Evolutionary conservation across 2,113 vertebrate species (phyloP), one percentile per base, ranked within the genome.

Genomic region (Cyprinodon tularosa): DNA sequence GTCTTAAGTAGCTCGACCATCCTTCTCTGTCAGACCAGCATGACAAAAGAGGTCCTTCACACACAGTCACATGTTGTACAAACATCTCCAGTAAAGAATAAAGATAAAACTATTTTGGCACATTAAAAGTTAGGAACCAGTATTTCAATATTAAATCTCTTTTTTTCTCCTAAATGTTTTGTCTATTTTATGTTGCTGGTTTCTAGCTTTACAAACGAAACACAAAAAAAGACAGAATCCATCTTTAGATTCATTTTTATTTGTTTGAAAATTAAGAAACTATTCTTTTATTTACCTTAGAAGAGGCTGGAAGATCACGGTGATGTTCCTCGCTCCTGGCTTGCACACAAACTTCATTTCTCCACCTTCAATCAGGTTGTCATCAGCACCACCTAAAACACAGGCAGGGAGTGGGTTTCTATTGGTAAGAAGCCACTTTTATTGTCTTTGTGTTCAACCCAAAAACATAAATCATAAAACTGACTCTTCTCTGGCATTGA

Each of bases 341-440:
- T 98, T 99, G 87, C 98, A 99, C 76, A 99, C 96, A 94, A 99
- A 99, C 86, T 98, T 98, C 88, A 96, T 97, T 85, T 97, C 97
- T 0, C 97, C 98, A 53, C 98, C 97, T 93, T 99, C 98, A 29
- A 99, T 99, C 91, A 99, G 94, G 91, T 97, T 98, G 92, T 99
- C 97, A 82, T 99, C 97, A 1, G 98, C 97, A 29, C 96, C 97
- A 71, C 98, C 98, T 99, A 78, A 29, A 84, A 86, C 77, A 78
- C 2, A 80, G 37, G 13, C 70, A 39, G 83, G 29, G 29, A 29
- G 29, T 29, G 29, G 29, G 29, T 29, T 29, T 29, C 29, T 29
- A 29, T 29, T 29, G 29, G 29, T 29, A 29, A 29, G 29, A 29
- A 29, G 29, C 29, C 29, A 29, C 29, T 29, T 29, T 29, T 29